Conservation (phyloP, 2,888 invertebrate genomes). For the Smittia sp. region DNA sequence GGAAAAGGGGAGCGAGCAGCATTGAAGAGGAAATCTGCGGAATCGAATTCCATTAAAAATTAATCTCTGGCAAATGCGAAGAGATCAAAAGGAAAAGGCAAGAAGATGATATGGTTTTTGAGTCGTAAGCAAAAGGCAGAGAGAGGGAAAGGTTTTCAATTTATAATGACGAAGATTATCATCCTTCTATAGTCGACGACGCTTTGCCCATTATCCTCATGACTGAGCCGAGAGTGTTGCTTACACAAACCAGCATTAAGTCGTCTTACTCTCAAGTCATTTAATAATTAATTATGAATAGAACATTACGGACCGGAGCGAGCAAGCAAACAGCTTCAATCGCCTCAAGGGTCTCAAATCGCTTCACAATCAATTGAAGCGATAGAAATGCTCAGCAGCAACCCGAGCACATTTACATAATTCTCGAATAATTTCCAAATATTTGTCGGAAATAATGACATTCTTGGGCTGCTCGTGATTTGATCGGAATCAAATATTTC, state of each 20-base stretch:
- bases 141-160: neutral
- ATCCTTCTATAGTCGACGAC: neutral
- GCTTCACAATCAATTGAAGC: neutral
- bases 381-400: neutral
- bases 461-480: neutral
- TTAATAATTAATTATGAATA: neutral
- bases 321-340: neutral
- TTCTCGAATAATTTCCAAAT: neutral
- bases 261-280: neutral
- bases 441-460: neutral
- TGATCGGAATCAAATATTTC: neutral
- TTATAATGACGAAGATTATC: neutral
- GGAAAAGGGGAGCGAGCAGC: too few relatives aligned
- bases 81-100: conserved; percentile 3
- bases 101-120: conserved; percentile 5
- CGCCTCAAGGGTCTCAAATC: neutral
- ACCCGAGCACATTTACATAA: neutral
- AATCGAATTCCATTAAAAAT: conserved; percentile 25
- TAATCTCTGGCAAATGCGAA: conserved; percentile 15
- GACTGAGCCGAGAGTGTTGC: neutral
- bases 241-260: neutral
- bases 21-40: neutral
- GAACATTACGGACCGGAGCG: neutral
- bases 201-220: neutral
- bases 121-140: neutral